Evolutionary conservation across 2,113 vertebrate genomes (phyloP).

Genomic region (Protomyctophum bolini): DNA sequence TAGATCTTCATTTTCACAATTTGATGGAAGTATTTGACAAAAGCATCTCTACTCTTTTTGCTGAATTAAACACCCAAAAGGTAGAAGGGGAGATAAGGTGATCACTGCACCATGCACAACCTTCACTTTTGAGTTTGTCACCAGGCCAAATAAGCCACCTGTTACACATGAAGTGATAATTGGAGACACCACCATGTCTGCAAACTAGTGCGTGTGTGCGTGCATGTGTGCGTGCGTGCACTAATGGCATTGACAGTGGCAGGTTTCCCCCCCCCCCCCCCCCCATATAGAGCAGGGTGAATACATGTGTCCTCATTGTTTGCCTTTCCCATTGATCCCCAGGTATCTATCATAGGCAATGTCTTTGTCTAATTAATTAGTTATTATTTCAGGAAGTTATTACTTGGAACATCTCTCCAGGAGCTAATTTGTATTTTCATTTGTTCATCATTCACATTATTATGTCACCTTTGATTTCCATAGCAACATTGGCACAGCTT

Average conservation of each 20-base stretch:
- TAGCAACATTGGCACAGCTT: neutral
- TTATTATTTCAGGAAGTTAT: conserved; percentile 46
- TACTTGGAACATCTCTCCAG: conserved; percentile 22
- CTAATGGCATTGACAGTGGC: conserved; percentile 40
- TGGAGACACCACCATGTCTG: conserved; percentile 63
- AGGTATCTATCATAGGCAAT: conserved; percentile 58
- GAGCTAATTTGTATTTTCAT: conserved; percentile 28
- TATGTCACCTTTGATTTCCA: conserved; percentile 32
- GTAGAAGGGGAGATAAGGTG: conserved; percentile 63
- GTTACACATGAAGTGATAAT: conserved; percentile 74
- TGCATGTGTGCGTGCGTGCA: conserved; percentile 14
- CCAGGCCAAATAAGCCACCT: conserved; percentile 66
- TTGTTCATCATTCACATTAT: neutral
- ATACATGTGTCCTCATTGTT: conserved; percentile 45
- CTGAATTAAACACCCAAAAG: conserved; percentile 37
- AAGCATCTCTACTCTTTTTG: conserved; percentile 57
- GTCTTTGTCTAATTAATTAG: conserved; percentile 54
- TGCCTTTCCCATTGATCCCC: conserved; percentile 44
- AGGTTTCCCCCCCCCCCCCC: too few species aligned
- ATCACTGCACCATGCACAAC: conserved; percentile 64
- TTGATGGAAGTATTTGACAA: too few species aligned
- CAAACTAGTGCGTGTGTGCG: conserved; percentile 54
- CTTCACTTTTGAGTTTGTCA: conserved; percentile 57
- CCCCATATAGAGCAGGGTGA: conserved; percentile 38
- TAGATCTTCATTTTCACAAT: too few species aligned